phyloP scores from a whole-genome alignment of 2,888 invertebrate species.

The Synergus laeviventris region DNA sequence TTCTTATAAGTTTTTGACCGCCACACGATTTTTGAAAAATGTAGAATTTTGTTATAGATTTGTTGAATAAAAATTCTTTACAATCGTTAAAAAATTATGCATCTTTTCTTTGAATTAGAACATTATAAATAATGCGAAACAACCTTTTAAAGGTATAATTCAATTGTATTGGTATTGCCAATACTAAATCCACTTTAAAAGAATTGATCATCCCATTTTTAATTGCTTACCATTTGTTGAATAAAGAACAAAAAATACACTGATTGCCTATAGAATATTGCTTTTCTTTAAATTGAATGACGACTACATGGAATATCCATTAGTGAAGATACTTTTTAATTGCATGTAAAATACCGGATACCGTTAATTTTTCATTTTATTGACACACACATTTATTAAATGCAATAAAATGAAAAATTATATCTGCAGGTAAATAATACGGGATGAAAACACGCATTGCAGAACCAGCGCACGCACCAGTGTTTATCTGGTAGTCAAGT shows the following conservation, averaged over 20 bases:
- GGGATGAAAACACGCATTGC: neutral
- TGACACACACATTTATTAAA: no score
- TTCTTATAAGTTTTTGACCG: neutral
- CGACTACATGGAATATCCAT: neutral
- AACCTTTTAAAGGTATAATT: neutral
- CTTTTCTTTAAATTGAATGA: neutral
- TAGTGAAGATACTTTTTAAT: neutral
- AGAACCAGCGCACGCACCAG: neutral
- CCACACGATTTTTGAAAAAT: neutral
- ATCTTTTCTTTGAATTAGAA: neutral
- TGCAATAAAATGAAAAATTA: neutral
- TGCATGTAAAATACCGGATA: neutral
- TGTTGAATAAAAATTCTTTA: neutral
- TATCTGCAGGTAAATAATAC: slow-evolving; percentile 11
- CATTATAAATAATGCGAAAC: neutral
- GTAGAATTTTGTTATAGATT: neutral
- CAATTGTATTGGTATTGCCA: no score
- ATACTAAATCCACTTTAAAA: neutral
- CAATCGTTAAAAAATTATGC: neutral
- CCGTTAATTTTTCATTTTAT: no score
- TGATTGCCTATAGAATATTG: neutral
- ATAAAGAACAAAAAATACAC: no score
- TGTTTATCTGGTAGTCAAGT: slow-evolving; percentile 4
- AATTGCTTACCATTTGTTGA: neutral
- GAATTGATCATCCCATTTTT: neutral